A percentile compares a stretch with the other conserved stretches of the same genome.
These are phyloP conservation scores for Carassius carassius DNA, from an alignment of 2,113 vertebrate species.

Conservation along the genomic window DNA sequence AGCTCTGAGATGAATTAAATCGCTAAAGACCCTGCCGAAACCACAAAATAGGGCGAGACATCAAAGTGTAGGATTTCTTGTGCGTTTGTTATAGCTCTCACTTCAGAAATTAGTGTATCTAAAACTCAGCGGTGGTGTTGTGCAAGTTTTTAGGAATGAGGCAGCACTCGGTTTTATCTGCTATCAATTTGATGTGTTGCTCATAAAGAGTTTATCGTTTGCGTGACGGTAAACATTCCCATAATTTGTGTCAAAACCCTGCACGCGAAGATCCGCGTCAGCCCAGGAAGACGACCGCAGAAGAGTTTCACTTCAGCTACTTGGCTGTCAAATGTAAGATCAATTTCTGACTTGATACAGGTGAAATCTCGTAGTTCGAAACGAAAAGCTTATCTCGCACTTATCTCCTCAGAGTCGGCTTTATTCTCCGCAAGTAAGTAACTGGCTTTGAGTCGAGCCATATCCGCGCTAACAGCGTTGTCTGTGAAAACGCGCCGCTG, in stretches of 20 bases:
- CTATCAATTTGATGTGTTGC: constrained; percentile 36
- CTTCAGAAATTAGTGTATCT: constrained; percentile 35
- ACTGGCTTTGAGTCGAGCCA: constrained; percentile 47
- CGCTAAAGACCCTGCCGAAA: constrained; percentile 52
- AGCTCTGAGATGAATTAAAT: constrained; percentile 58
- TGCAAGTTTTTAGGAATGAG: constrained; percentile 11
- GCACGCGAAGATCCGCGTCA: neutral
- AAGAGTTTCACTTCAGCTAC: neutral
- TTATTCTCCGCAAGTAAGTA: constrained; percentile 40
- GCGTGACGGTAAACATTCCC: constrained; percentile 6
- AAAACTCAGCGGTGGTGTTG: constrained; percentile 9
- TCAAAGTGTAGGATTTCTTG: constrained; percentile 49
- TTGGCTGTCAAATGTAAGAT: neutral
- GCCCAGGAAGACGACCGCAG: neutral
- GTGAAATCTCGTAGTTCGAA: constrained; percentile 12
- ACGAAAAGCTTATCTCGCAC: constrained; percentile 18
- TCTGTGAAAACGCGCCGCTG: neutral
- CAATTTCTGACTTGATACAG: constrained; percentile 26
- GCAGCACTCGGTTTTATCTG: constrained; percentile 29
- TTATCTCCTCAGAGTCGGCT: constrained; percentile 8
- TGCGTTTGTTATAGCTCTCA: constrained; percentile 37
- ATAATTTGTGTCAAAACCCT: neutral
- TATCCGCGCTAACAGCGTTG: neutral
- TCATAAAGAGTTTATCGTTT: constrained; percentile 32
- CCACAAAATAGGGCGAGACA: constrained; percentile 50